Evolutionary conservation across 2,113 vertebrate species (phyloP).

Genomic region (Saguinus imperator): DNA sequence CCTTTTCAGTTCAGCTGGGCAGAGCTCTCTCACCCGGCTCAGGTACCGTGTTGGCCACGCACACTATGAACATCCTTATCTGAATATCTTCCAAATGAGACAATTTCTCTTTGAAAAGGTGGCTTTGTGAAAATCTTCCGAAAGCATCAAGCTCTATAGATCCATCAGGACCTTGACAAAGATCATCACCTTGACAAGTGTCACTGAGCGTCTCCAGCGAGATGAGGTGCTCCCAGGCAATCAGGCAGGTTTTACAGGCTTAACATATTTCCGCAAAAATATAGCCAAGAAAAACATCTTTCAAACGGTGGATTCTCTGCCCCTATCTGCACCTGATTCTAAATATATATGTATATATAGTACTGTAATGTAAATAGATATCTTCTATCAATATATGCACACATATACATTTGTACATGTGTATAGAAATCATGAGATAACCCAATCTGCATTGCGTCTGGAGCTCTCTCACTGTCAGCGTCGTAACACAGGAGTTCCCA

Average conservation of each 20-base stretch:
- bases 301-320: neutral
- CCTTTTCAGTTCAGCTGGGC: neutral
- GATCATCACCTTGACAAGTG: neutral
- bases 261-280: neutral
- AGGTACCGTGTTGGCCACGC: fast-evolving
- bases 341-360: neutral
- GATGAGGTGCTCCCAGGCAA: too few species aligned
- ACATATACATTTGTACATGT: neutral
- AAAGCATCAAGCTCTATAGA: neutral
- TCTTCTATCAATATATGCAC: neutral
- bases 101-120: neutral
- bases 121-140: neutral
- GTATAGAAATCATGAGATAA: neutral
- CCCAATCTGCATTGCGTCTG: neutral
- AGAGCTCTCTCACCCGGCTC: neutral
- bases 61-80: neutral
- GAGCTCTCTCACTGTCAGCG: neutral
- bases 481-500: neutral
- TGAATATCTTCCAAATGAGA: neutral
- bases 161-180: neutral
- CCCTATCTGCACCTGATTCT: neutral
- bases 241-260: neutral
- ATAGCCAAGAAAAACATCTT: neutral
- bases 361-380: neutral
- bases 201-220: neutral